Evolutionary conservation across 23 tunicate genomes (phyloP).

Genomic region (Aplidium turbinatum): DNA sequence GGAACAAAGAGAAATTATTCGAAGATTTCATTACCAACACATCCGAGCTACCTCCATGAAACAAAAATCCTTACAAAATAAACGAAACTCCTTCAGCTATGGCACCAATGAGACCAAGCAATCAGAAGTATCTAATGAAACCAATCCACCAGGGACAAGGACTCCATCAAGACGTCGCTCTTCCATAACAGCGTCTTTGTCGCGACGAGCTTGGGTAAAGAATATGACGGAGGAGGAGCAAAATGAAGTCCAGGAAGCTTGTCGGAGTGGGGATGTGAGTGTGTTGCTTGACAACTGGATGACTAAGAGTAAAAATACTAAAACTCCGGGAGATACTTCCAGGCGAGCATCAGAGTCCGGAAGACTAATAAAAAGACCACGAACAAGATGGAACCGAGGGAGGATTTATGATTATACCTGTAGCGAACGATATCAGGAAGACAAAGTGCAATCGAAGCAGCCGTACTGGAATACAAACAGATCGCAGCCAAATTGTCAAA

Average conservation of each 20-base stretch:
- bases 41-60: slow-evolving; percentile 11
- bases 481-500: slow-evolving; percentile 35
- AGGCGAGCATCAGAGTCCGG: neutral
- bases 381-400: slow-evolving; percentile 2
- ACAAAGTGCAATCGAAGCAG: slow-evolving; percentile 5
- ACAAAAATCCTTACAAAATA: slow-evolving; percentile 3
- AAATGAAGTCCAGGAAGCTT: slow-evolving; percentile 37
- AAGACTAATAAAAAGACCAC: neutral
- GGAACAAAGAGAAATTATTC: slow-evolving; percentile 5
- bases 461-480: neutral
- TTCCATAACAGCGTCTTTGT: slow-evolving; percentile 21
- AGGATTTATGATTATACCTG: slow-evolving; percentile 36
- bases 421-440: slow-evolving; percentile 57
- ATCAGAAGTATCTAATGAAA: neutral
- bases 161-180: slow-evolving; percentile 31
- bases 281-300: slow-evolving; percentile 48
- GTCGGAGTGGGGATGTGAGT: slow-evolving; percentile 46
- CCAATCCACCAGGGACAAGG: neutral
- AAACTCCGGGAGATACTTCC: neutral
- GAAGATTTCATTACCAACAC: slow-evolving; percentile 31
- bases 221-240: slow-evolving; percentile 34
- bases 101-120: neutral
- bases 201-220: slow-evolving; percentile 56
- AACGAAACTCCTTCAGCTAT: neutral
- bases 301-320: neutral